Percentiles rank a stretch among this genome's conserved stretches.
phyloP scores from a whole-genome alignment of 2,113 vertebrate species.

The Nycticebus coucang region DNA sequence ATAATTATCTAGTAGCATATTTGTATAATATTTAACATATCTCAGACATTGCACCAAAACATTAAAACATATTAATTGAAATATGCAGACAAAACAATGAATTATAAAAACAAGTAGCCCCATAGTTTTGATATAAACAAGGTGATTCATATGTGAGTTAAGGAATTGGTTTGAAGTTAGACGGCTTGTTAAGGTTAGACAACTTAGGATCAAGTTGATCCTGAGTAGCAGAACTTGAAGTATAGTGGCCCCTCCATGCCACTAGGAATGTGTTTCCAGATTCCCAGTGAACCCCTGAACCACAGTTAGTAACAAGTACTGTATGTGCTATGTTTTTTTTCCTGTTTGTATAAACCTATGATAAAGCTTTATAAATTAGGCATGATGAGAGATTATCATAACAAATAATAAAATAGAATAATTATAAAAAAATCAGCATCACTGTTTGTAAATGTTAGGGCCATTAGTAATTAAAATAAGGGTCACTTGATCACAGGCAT shows the following conservation, averaged over 20 bases:
- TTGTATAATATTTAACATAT: neutral
- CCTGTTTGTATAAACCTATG: neutral
- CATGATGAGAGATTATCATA: neutral
- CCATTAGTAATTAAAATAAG: neutral
- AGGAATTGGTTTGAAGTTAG: neutral
- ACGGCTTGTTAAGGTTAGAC: too few species aligned
- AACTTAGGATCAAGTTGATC: neutral
- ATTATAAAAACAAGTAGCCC: neutral
- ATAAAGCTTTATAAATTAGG: neutral
- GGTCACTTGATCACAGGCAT: neutral
- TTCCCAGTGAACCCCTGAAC: neutral
- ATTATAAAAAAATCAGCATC: neutral
- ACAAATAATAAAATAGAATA: neutral
- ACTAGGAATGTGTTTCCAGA: neutral
- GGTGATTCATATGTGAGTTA: too few species aligned
- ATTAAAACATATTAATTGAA: neutral
- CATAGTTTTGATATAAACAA: neutral
- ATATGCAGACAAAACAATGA: neutral
- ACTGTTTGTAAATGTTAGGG: neutral
- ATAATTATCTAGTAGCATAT: too few species aligned
- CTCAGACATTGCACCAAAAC: neutral
- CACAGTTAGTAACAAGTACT: neutral
- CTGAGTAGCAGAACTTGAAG: neutral
- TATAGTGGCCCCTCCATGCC: neutral
- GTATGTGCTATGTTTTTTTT: neutral